Percentiles rank a stretch among this genome's conserved stretches.
Conservation (phyloP, 2,888 invertebrate species). For the Calliopum simillimum region DNA sequence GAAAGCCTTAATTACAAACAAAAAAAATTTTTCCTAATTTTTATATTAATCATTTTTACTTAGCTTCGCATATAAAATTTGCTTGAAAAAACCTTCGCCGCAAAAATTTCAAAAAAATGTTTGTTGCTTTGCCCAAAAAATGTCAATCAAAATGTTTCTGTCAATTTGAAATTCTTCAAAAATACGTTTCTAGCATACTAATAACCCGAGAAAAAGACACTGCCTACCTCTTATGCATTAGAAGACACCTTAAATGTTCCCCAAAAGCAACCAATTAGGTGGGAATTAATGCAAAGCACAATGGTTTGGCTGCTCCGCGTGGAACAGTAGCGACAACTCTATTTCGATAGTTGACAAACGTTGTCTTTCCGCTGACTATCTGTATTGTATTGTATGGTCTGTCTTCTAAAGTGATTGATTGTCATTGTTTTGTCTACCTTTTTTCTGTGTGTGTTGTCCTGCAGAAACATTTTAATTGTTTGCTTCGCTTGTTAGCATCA, state of each 20-base stretch:
- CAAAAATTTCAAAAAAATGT: no score
- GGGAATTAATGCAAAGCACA: slow-evolving; percentile 28
- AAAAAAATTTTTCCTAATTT: no score
- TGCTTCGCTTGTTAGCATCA: slow-evolving; percentile 40
- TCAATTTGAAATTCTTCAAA: slow-evolving; percentile 10
- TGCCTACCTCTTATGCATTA: no score
- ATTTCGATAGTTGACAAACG: not conserved
- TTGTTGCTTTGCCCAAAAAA: no score
- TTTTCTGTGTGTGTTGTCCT: slow-evolving; percentile 1
- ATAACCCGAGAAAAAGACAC: not conserved
- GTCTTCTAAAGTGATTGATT: slow-evolving; percentile 30
- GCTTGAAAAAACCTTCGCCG: no score
- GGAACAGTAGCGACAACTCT: slow-evolving; percentile 9
- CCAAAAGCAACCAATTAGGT: slow-evolving; percentile 24
- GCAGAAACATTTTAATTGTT: slow-evolving; percentile 26
- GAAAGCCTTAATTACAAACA: no score
- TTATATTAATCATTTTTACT: no score
- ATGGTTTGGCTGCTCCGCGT: not conserved
- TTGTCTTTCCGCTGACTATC: not conserved
- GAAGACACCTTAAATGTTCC: no score
- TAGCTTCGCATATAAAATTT: no score
- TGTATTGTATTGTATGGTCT: not conserved
- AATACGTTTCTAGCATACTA: slow-evolving; percentile 14
- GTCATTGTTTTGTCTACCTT: slow-evolving; percentile 11
- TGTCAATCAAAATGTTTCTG: slow-evolving; percentile 25